A percentile compares a stretch with the other conserved stretches of the same genome.
These are phyloP conservation scores for Herminia tarsipennalis DNA, from an alignment of 2,888 invertebrate genomes.

Conservation along the genomic window DNA sequence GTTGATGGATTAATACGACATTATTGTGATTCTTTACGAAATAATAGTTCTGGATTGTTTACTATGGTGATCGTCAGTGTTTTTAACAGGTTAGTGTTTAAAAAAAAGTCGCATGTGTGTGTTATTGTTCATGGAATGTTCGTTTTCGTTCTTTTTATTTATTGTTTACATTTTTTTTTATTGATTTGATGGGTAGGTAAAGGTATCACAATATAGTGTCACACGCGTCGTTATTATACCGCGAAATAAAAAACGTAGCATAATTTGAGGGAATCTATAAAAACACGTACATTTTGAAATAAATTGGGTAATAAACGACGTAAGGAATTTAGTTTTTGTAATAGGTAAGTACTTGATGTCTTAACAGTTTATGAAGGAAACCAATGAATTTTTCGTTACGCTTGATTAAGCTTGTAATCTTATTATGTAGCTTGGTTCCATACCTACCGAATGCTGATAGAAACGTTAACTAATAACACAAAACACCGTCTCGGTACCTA, in stretches of 20 bases:
- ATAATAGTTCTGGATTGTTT: constrained; percentile 71
- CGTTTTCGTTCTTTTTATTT: neutral
- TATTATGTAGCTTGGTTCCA: constrained; percentile 45
- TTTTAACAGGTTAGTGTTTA: constrained; percentile 77
- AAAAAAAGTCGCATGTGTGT: constrained; percentile 11
- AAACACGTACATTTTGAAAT: too few species aligned
- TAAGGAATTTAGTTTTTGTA: too few species aligned
- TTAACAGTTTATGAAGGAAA: constrained; percentile 29
- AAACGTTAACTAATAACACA: constrained; percentile 8
- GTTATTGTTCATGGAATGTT: neutral
- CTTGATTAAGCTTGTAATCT: constrained; percentile 48
- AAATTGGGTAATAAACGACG: too few species aligned
- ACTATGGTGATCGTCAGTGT: constrained; percentile 84
- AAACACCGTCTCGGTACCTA: constrained; percentile 2
- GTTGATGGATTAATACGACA: constrained; percentile 59
- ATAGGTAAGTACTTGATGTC: constrained; percentile 14
- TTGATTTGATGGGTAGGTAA: neutral
- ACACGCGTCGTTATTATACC: neutral
- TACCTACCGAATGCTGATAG: constrained; percentile 38
- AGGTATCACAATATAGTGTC: too few species aligned
- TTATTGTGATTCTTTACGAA: constrained; percentile 44
- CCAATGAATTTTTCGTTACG: constrained; percentile 43
- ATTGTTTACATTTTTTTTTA: neutral
- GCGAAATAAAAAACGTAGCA: too few species aligned
- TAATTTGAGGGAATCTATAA: too few species aligned